Percentiles rank a stretch among this genome's conserved stretches.
Conservation (phyloP, 2,797 vertebrate species). For the Spizella passerina region DNA sequence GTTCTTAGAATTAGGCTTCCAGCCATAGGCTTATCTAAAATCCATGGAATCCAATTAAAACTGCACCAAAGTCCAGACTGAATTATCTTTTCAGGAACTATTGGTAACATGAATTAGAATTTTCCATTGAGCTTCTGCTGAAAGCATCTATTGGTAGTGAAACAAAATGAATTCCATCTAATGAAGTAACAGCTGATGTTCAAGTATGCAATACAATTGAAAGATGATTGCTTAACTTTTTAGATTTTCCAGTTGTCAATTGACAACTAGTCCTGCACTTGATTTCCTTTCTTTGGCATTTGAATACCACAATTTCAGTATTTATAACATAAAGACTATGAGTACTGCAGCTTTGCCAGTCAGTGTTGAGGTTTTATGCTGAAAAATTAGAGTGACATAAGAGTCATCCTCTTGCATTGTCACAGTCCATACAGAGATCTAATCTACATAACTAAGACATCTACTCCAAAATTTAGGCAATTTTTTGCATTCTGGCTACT, state of each 20-base stretch:
- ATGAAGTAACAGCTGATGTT: neutral
- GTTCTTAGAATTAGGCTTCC: slow-evolving; percentile 71
- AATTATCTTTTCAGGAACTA: slow-evolving; percentile 71
- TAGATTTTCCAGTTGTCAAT: neutral
- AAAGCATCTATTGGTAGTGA: neutral
- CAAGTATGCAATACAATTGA: neutral
- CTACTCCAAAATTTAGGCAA: neutral
- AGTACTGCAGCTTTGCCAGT: neutral
- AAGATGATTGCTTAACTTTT: neutral
- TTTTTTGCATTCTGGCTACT: neutral
- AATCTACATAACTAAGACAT: neutral
- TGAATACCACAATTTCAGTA: neutral
- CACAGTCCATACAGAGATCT: neutral
- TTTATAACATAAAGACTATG: neutral
- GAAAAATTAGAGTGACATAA: neutral
- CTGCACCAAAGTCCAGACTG: slow-evolving; percentile 81
- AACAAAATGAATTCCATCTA: neutral
- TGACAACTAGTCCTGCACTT: neutral
- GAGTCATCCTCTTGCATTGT: neutral
- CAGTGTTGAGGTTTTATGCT: neutral
- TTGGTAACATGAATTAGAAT: slow-evolving; percentile 37
- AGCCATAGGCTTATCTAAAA: slow-evolving; percentile 82
- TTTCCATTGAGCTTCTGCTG: neutral
- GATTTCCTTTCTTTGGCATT: neutral
- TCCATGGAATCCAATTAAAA: slow-evolving; percentile 86